These are phyloP conservation scores for Drosophila nigromelanica DNA, from an alignment of 1,140 invertebrate species.

Conservation along the genomic window DNA sequence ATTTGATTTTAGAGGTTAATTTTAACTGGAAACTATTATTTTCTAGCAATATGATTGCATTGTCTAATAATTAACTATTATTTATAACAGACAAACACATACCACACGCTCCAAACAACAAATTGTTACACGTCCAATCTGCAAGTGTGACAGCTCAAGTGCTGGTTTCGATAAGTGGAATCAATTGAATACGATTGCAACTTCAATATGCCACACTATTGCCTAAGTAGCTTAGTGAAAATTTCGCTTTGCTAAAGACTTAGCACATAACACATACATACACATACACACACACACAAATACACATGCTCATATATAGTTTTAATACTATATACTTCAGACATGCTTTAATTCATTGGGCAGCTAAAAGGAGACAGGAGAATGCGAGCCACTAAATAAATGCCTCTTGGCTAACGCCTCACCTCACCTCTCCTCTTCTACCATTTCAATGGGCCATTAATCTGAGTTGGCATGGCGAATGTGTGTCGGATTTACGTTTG, in stretches of 20 bases:
- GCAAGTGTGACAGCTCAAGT: not conserved
- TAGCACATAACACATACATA: not conserved
- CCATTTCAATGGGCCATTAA: slow-evolving; percentile 69
- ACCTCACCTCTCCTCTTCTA: slow-evolving; percentile 30
- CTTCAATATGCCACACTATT: not conserved
- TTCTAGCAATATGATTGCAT: no score
- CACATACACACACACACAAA: not conserved
- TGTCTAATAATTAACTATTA: not conserved
- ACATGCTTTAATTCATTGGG: slow-evolving; percentile 38
- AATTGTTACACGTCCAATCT: not conserved
- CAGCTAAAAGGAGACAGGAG: slow-evolving; percentile 34
- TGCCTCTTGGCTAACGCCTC: slow-evolving; percentile 48
- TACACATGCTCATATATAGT: not conserved
- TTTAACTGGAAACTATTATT: no score
- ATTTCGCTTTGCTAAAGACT: slow-evolving; percentile 9
- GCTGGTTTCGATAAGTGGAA: not conserved
- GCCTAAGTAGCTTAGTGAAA: slow-evolving; percentile 19
- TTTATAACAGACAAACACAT: no score
- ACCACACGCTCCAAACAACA: not conserved
- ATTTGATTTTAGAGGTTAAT: no score
- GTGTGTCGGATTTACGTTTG: slow-evolving; percentile 68
- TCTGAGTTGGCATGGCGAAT: slow-evolving; percentile 52
- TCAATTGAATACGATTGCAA: slow-evolving; percentile 8
- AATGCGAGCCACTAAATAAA: slow-evolving; percentile 68
- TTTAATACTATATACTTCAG: slow-evolving; percentile 10